phyloP scores from a whole-genome alignment of 2,797 vertebrate genomes.

The Brotula barbata region DNA sequence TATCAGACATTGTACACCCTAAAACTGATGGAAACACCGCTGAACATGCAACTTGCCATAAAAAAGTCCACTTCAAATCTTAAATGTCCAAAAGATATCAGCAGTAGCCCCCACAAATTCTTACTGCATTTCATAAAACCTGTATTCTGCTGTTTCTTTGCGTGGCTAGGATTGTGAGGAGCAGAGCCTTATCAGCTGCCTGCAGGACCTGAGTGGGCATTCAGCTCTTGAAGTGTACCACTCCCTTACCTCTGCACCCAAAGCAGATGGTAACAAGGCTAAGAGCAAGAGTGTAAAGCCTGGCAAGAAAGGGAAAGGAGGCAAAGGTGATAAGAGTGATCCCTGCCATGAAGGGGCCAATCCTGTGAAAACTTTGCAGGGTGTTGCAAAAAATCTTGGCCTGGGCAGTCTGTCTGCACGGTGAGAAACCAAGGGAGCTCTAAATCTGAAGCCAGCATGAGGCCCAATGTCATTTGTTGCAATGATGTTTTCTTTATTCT shows the following conservation, averaged over 20 bases:
- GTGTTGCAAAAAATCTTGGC: constrained; percentile 88
- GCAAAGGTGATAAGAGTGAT: constrained; percentile 63
- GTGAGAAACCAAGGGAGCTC: constrained; percentile 69
- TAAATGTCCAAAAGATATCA: too few species aligned
- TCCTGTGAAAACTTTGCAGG: constrained; percentile 90
- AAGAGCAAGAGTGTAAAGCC: constrained; percentile 80
- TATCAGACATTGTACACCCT: too few species aligned
- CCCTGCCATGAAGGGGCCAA: constrained; percentile 74
- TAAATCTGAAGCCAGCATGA: not conserved
- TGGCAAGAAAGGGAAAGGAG: constrained; percentile 82
- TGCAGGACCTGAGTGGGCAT: constrained; percentile 83
- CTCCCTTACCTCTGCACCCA: constrained; percentile 79
- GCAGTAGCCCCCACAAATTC: too few species aligned
- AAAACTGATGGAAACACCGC: too few species aligned
- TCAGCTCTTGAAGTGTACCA: constrained; percentile 88
- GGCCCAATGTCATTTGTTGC: constrained; percentile 9
- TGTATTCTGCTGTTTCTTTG: constrained; percentile 17
- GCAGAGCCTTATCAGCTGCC: constrained; percentile 83
- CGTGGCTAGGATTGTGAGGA: constrained; percentile 75
- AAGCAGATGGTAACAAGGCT: constrained; percentile 80
- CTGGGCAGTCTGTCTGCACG: constrained; percentile 86
- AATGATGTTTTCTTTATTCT: constrained; percentile 15
- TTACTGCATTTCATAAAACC: constrained; percentile 8
- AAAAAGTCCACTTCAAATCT: too few species aligned
- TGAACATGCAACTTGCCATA: too few species aligned